Evolutionary conservation across 30 jellyfish, hydroid and myxozoan species (phyloP).

Genomic region (Aurelia sp.): DNA sequence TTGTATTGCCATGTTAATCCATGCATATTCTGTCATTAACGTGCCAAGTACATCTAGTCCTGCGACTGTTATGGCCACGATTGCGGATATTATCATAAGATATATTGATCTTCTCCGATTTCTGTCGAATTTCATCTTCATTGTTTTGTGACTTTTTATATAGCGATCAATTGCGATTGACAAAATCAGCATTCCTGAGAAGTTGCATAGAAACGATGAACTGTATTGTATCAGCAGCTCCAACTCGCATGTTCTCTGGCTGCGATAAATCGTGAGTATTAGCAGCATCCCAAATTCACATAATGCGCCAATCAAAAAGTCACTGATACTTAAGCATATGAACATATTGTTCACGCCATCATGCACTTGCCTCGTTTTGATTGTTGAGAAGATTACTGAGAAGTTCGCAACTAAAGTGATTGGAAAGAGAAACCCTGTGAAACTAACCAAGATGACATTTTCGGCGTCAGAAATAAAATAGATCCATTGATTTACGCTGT

Average conservation of each 20-base stretch:
- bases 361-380: too few species aligned
- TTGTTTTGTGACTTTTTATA: conserved; percentile 30
- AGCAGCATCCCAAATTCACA: conserved; percentile 16
- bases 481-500: too few species aligned
- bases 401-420: too few species aligned
- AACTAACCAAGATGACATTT: too few species aligned
- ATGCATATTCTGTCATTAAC: conserved; percentile 32
- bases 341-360: too few species aligned
- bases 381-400: too few species aligned
- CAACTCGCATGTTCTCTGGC: conserved; percentile 15
- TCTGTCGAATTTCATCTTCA: conserved; percentile 37
- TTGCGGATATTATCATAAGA: conserved; percentile 5
- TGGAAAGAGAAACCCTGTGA: too few species aligned
- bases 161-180: conserved; percentile 58
- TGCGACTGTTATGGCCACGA: conserved; percentile 20
- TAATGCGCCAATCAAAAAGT: conserved; percentile 23
- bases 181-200: conserved; percentile 58
- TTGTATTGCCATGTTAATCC: conserved; percentile 66
- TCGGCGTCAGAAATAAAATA: not conserved
- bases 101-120: not conserved
- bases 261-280: conserved; percentile 8
- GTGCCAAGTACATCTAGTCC: conserved; percentile 54
- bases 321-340: not conserved
- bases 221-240: conserved; percentile 64
- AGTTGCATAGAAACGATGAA: conserved; percentile 41